A percentile compares a stretch with the other conserved stretches of the same genome.
phyloP scores from a whole-genome alignment of 2,797 vertebrate genomes.

The Pangasius larnaudii region DNA sequence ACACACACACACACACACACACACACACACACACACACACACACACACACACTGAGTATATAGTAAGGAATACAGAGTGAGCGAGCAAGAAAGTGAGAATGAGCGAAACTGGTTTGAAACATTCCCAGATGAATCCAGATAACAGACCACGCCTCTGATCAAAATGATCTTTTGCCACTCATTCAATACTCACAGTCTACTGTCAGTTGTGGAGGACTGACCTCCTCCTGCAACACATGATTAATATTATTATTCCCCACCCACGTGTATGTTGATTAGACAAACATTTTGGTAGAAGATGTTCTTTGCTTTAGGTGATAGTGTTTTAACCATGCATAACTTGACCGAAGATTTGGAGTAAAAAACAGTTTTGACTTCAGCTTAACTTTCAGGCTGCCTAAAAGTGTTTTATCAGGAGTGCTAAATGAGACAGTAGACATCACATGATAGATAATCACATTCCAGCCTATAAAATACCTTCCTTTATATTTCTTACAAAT shows the following conservation, averaged over 20 bases:
- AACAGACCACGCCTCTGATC: background rate
- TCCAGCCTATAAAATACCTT: background rate
- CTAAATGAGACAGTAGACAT: background rate
- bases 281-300: background rate
- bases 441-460: background rate
- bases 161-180: background rate
- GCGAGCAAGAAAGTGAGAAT: background rate
- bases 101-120: background rate
- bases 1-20: too few relatives aligned
- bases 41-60: too few relatives aligned
- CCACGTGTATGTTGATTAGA: background rate
- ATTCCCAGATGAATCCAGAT: background rate
- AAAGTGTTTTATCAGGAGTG: background rate
- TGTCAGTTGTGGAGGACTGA: background rate
- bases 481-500: background rate
- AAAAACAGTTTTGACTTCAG: background rate
- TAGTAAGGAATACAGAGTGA: background rate
- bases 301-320: too few relatives aligned
- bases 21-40: background rate
- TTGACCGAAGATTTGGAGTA: background rate
- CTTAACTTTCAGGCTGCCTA: background rate
- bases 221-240: background rate
- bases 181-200: background rate
- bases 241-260: background rate
- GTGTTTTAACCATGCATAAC: background rate